A percentile compares a stretch with the other conserved stretches of the same genome.
These are phyloP conservation scores for Scolopax bukidnonensis DNA, from an alignment of 2,797 vertebrate species.

Conservation along the genomic window DNA sequence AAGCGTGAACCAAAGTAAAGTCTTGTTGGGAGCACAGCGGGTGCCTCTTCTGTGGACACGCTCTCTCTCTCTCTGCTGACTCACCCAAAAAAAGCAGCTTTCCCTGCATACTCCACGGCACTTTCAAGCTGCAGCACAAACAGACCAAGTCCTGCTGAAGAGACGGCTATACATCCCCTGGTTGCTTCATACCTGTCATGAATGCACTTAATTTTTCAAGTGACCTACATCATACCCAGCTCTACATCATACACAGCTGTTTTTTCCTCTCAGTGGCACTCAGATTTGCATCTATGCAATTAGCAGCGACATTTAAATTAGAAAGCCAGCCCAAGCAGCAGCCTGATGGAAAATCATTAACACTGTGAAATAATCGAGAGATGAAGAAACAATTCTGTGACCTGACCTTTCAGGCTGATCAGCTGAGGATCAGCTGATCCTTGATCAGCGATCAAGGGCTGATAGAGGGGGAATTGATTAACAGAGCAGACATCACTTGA, in stretches of 20 bases:
- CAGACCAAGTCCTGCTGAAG: background rate
- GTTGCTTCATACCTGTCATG: background rate
- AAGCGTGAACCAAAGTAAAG: background rate
- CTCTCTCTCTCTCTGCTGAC: background rate
- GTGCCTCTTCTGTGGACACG: background rate
- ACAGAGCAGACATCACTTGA: background rate
- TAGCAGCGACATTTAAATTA: background rate
- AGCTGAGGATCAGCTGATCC: background rate
- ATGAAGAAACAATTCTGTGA: background rate
- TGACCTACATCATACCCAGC: background rate
- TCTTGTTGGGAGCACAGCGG: rapidly evolving
- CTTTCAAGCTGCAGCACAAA: background rate
- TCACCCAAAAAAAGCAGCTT: background rate
- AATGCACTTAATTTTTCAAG: background rate
- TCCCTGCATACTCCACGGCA: background rate
- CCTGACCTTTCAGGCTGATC: background rate
- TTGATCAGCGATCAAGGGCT: background rate
- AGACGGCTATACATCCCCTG: rapidly evolving
- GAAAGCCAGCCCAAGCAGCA: background rate
- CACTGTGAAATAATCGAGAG: background rate
- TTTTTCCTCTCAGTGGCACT: background rate
- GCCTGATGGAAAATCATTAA: background rate
- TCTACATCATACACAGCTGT: rapidly evolving
- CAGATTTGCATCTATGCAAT: background rate
- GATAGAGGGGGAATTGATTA: background rate